Evolutionary conservation across 2,113 vertebrate species (phyloP), one percentile per base, ranked within the genome.

Genomic region (Rynchops niger): DNA sequence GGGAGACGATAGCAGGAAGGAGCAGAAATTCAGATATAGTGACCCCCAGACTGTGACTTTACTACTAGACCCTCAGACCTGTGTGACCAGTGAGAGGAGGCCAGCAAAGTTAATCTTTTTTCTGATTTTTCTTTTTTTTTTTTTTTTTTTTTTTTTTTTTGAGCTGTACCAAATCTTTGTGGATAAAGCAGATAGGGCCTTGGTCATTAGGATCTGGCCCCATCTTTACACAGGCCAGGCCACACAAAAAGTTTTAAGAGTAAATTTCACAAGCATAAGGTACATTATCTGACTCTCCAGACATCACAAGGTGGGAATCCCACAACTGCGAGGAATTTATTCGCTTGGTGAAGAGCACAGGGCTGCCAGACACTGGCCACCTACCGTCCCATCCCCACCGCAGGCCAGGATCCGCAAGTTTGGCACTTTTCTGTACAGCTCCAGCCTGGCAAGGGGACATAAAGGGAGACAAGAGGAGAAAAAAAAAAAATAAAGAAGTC

Each of bases 371-470:
- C 5, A 0, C 11, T 1, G 0, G 38, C 5, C 73, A 98, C 98
- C 85, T 98, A 98, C 98, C 97, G 98, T 99, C 97, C 98, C 98
- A n/a, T 99, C 98, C 30, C 98, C 98, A 1, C 98, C 98, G 4
- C 98, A 99, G 65, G 98, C 98, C 90, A 99, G 96, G 91, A 99
- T 98, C 83, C 98, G 97, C 82, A 99, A 97, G 93, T 99, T 99
- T 90, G 98, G 98, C 86, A 99, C 98, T 94, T 98, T 99, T 93
- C 98, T 98, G 81, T 99, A 99, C 66, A 99, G 71, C 71, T 99
- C 98, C 89, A 99, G 97, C 92, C 98, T 98, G 94, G 40, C 2
- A 81, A 50, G 25, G 32, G 22, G 12, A 91, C 4, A 7, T 2
- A 74, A 81, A 63, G 5, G 3, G 2, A 3, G 43, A 63, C 61